phyloP scores from a whole-genome alignment of 2,113 vertebrate species.

The Artemisiospiza belli region DNA sequence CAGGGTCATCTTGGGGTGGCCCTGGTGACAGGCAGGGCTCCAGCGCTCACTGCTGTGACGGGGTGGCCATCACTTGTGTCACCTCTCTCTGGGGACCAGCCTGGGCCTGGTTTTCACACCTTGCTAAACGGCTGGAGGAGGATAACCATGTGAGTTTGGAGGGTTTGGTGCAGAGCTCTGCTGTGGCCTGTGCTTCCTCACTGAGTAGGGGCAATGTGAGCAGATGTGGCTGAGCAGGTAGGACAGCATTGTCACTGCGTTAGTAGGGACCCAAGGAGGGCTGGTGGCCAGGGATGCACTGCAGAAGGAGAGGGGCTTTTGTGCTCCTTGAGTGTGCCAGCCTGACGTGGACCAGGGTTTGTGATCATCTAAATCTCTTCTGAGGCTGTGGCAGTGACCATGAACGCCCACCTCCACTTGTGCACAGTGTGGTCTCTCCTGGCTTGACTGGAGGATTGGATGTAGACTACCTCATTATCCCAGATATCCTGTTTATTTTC shows the following conservation, averaged over 20 bases:
- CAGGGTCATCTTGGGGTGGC: background rate
- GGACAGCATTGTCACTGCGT: fast-evolving
- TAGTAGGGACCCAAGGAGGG: background rate
- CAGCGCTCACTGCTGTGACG: fast-evolving
- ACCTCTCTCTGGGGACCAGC: background rate
- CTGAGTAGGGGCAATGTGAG: background rate
- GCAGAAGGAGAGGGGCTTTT: background rate
- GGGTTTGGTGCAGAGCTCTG: background rate
- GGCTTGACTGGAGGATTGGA: background rate
- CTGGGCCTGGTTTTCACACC: background rate
- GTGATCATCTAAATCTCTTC: background rate
- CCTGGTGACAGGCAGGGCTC: background rate
- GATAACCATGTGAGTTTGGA: fast-evolving
- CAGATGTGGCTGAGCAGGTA: background rate
- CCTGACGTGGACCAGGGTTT: fast-evolving
- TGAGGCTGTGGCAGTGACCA: background rate
- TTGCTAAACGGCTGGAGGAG: fast-evolving
- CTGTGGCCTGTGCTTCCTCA: background rate
- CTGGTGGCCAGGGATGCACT: background rate
- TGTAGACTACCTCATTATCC: background rate
- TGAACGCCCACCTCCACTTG: background rate
- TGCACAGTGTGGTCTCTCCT: background rate
- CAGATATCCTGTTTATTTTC: background rate
- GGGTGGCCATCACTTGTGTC: fast-evolving
- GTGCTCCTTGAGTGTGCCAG: background rate